These are phyloP conservation scores for Zeuzera pyrina DNA, from an alignment of 2,888 invertebrate species.

Conservation along the genomic window DNA sequence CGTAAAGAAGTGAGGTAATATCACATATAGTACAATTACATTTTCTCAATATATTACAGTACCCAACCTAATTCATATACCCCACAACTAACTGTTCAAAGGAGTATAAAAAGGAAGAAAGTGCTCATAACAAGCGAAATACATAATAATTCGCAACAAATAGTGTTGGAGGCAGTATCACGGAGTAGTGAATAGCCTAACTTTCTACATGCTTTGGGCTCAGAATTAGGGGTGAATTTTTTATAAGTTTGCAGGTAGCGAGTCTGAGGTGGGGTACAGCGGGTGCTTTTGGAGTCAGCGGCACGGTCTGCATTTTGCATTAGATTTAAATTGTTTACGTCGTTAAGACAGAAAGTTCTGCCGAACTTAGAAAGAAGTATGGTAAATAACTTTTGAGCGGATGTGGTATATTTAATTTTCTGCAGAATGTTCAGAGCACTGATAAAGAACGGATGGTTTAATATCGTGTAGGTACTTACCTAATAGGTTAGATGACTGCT, in stretches of 20 bases:
- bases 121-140: too few relatives aligned
- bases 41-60: too few relatives aligned
- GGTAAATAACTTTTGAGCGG: slow-evolving; percentile 29
- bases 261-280: slow-evolving; percentile 22
- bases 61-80: too few relatives aligned
- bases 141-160: too few relatives aligned
- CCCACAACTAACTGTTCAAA: too few relatives aligned
- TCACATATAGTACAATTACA: too few relatives aligned
- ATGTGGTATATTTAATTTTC: slow-evolving; percentile 33
- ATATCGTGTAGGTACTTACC: slow-evolving; percentile 14
- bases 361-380: slow-evolving; percentile 39
- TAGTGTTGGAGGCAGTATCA: slow-evolving; percentile 21
- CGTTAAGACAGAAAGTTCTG: slow-evolving; percentile 65
- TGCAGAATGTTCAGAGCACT: slow-evolving; percentile 25
- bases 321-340: slow-evolving; percentile 71
- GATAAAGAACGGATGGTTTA: slow-evolving; percentile 13
- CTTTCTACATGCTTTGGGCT: slow-evolving; percentile 20
- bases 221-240: slow-evolving; percentile 52
- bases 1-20: too few relatives aligned
- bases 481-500: too few relatives aligned
- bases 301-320: slow-evolving; percentile 63
- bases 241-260: slow-evolving; percentile 49
- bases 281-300: slow-evolving; percentile 32
- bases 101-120: too few relatives aligned
- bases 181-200: slow-evolving; percentile 24